phyloP scores from a whole-genome alignment of 2,888 invertebrate genomes.

The Branchellion lobata region DNA sequence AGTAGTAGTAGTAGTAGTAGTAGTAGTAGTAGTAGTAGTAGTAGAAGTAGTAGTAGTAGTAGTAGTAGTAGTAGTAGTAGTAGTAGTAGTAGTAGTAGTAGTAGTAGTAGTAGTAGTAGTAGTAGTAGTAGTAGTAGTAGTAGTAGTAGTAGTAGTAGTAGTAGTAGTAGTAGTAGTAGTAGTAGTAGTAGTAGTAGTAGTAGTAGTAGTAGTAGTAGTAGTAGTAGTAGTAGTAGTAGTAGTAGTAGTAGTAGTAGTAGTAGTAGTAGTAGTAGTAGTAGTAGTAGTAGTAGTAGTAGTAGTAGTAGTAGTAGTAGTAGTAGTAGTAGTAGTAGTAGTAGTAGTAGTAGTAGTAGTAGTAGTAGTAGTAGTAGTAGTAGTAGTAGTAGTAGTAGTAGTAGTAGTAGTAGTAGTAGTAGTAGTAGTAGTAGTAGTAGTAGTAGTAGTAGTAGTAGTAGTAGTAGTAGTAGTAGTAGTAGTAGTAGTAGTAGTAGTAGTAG shows the following conservation, averaged over 20 bases:
- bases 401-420: conserved; percentile 43
- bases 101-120: conserved; percentile 30
- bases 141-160: conserved; percentile 12
- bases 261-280: conserved; percentile 38
- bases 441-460: conserved; percentile 23
- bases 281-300: conserved; percentile 39
- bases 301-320: conserved; percentile 37
- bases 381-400: conserved; percentile 37
- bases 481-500: conserved; percentile 46
- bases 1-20: conserved; percentile 6
- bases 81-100: conserved; percentile 19
- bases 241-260: conserved; percentile 38
- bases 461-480: conserved; percentile 46
- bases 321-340: conserved; percentile 37
- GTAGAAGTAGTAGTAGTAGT: conserved; percentile 26
- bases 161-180: conserved; percentile 12
- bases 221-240: conserved; percentile 38
- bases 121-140: conserved; percentile 21
- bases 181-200: conserved; percentile 8
- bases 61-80: conserved; percentile 26
- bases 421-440: conserved; percentile 37
- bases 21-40: conserved; percentile 23
- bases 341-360: conserved; percentile 29
- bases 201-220: conserved; percentile 34
- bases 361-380: conserved; percentile 38